Percentiles rank a stretch among this genome's conserved stretches.
Conservation (phyloP, 2,113 vertebrate species). For the Nematolebias whitei region DNA sequence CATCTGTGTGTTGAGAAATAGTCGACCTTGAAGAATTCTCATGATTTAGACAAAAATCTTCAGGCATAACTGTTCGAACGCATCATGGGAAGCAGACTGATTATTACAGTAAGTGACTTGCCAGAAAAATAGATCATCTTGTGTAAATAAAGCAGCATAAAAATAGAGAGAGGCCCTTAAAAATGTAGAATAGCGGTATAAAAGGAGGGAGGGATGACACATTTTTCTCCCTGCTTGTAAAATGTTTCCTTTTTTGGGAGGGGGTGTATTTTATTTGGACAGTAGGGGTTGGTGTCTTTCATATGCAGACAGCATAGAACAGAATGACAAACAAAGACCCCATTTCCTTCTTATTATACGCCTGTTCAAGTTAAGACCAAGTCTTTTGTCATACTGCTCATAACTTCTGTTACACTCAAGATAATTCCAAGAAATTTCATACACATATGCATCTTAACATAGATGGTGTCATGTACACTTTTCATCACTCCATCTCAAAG, state of each 20-base stretch:
- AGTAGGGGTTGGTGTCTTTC: conserved; percentile 10
- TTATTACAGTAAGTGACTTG: background rate
- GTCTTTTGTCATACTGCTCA: too few relatives aligned
- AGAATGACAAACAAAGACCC: conserved; percentile 53
- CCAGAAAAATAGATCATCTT: background rate
- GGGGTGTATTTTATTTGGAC: conserved; percentile 16
- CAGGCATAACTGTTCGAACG: background rate
- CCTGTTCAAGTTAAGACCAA: too few relatives aligned
- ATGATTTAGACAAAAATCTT: background rate
- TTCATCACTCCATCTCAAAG: too few relatives aligned
- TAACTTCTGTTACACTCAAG: too few relatives aligned
- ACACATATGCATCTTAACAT: too few relatives aligned
- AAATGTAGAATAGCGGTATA: conserved; percentile 39
- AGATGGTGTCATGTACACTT: too few relatives aligned
- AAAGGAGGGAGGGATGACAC: conserved; percentile 40
- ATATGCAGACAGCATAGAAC: conserved; percentile 37
- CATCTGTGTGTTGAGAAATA: background rate
- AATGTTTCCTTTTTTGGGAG: conserved; percentile 34
- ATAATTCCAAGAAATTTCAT: too few relatives aligned
- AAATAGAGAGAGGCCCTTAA: conserved; percentile 26
- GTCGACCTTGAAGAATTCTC: background rate
- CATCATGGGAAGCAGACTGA: background rate
- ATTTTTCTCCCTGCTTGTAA: conserved; percentile 60
- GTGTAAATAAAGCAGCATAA: conserved; percentile 17
- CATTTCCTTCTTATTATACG: conserved; percentile 9